A percentile compares a stretch with the other conserved stretches of the same genome.
Conservation (phyloP, 2,113 vertebrate genomes). For the Piprites chloris region DNA sequence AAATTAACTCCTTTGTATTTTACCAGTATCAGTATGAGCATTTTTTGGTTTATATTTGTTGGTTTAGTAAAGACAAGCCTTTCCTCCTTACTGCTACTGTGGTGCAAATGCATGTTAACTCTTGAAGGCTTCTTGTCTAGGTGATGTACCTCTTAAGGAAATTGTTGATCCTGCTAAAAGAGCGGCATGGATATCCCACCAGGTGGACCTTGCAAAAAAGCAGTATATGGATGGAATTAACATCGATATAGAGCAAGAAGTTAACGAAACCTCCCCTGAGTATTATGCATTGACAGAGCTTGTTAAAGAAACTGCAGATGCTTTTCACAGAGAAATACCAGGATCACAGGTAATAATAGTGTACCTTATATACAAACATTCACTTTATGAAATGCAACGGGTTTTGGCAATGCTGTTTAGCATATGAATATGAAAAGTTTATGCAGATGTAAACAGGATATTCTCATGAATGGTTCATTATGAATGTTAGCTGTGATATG, state of each 20-base stretch:
- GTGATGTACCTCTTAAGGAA: slow-evolving; percentile 80
- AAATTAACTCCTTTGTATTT: neutral
- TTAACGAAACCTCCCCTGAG: slow-evolving; percentile 77
- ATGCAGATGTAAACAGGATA: neutral
- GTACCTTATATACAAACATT: neutral
- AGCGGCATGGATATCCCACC: slow-evolving; percentile 84
- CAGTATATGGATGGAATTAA: slow-evolving; percentile 98
- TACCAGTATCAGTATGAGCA: neutral
- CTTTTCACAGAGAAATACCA: slow-evolving; percentile 88
- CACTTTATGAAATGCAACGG: neutral
- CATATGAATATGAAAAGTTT: neutral
- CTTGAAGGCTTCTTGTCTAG: slow-evolving; percentile 60
- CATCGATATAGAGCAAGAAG: slow-evolving; percentile 90
- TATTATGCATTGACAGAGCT: slow-evolving; percentile 87
- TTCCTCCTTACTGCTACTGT: neutral
- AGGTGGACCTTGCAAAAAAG: slow-evolving; percentile 83
- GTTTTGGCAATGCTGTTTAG: neutral
- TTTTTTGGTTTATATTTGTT: neutral
- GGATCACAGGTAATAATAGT: slow-evolving; percentile 87
- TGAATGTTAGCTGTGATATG: neutral
- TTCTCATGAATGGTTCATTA: neutral
- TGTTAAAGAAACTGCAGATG: slow-evolving; percentile 86
- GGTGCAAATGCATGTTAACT: neutral
- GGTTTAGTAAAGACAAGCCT: neutral
- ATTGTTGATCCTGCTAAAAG: slow-evolving; percentile 82